phyloP scores from a whole-genome alignment of 2,797 vertebrate genomes.

The Gobio occitaniae region DNA sequence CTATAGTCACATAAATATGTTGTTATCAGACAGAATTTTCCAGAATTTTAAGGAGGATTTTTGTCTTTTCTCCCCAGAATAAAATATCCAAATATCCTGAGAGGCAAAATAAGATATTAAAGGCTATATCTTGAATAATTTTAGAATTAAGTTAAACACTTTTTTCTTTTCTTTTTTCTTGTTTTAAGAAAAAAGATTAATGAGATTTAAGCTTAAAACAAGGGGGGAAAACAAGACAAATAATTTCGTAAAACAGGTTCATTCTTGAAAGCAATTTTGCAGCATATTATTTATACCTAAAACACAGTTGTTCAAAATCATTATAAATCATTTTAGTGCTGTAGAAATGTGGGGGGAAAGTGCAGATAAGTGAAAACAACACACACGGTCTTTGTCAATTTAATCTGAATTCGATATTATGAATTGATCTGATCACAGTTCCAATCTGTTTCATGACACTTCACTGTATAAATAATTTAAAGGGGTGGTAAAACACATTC shows the following conservation, averaged over 20 bases:
- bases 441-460: neutral
- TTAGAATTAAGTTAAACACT: neutral
- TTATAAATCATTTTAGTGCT: neutral
- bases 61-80: neutral
- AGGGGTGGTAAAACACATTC: too few species aligned
- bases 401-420: neutral
- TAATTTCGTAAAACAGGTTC: neutral
- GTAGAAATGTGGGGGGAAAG: neutral
- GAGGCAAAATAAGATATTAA: neutral
- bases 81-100: neutral
- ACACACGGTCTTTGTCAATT: neutral
- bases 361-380: neutral
- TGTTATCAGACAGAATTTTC: neutral
- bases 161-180: neutral
- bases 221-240: neutral
- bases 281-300: neutral
- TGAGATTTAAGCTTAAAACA: neutral
- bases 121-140: neutral
- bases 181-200: neutral
- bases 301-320: neutral
- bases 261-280: neutral
- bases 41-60: neutral
- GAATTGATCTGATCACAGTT: neutral
- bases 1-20: neutral
- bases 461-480: neutral